phyloP scores from a whole-genome alignment of 2,113 vertebrate species.

The Tupaia chinensis region DNA sequence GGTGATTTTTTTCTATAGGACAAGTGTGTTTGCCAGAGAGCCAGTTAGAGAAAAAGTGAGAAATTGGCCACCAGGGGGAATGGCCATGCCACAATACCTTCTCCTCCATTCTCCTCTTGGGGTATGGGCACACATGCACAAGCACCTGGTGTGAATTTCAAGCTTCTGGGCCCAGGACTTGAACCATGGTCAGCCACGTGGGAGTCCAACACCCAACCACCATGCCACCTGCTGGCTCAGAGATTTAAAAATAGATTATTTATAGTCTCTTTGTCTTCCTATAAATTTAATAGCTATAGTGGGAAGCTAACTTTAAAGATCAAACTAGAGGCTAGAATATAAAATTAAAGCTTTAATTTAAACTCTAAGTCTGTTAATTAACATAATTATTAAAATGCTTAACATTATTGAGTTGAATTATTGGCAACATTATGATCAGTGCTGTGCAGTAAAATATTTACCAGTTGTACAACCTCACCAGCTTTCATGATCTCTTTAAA shows the following conservation, averaged over 20 bases:
- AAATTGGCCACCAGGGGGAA: too few species aligned
- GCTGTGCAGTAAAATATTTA: not conserved
- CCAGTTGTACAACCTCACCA: not conserved
- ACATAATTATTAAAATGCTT: not conserved
- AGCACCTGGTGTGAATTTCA: too few species aligned
- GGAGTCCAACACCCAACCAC: too few species aligned
- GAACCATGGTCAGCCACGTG: too few species aligned
- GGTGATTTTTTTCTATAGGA: too few species aligned
- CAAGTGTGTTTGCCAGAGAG: too few species aligned
- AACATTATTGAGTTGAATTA: not conserved
- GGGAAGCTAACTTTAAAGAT: not conserved
- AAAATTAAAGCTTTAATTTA: not conserved
- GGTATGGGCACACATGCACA: too few species aligned
- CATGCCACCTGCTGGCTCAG: too few species aligned
- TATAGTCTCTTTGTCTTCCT: not conserved
- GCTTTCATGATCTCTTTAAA: not conserved
- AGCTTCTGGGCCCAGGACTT: too few species aligned
- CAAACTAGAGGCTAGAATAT: not conserved
- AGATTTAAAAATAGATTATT: not conserved
- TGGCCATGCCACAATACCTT: too few species aligned
- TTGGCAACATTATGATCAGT: not conserved
- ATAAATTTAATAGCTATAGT: not conserved
- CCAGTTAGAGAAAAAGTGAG: too few species aligned
- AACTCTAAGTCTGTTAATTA: not conserved
- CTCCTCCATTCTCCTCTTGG: too few species aligned